Evolutionary conservation across 2,888 invertebrate genomes (phyloP).

Genomic region (Phengaris alcon): DNA sequence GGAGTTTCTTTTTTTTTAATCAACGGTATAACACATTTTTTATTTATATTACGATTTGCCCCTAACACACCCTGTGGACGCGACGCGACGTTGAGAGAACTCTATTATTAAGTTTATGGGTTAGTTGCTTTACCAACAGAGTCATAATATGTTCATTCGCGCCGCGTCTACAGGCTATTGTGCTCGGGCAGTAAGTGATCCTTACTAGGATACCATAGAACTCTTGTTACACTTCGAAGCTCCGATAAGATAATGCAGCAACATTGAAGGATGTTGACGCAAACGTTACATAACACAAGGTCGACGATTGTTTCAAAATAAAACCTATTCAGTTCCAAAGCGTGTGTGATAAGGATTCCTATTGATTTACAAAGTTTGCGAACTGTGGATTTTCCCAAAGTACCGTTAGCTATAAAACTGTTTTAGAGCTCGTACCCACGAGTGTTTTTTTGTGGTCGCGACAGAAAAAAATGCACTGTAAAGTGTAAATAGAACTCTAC

Average conservation of each 20-base stretch:
- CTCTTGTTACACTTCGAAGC: constrained; percentile 17
- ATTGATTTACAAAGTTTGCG: constrained; percentile 15
- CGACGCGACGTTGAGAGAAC: too few relatives aligned
- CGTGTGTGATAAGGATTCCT: constrained; percentile 27
- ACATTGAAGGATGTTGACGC: constrained; percentile 36
- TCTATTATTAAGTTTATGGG: too few relatives aligned
- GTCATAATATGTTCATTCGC: too few relatives aligned
- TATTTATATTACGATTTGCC: too few relatives aligned
- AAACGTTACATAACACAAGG: constrained; percentile 36
- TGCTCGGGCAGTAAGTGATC: background rate
- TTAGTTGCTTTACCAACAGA: too few relatives aligned
- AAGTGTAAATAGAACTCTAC: too few relatives aligned
- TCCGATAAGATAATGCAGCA: constrained; percentile 32
- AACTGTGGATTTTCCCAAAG: background rate
- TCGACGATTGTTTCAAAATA: constrained; percentile 28
- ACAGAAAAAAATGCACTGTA: too few relatives aligned
- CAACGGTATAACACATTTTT: too few relatives aligned
- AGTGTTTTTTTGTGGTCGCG: too few relatives aligned
- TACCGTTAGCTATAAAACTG: background rate
- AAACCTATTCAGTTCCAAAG: constrained; percentile 2
- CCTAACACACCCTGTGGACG: too few relatives aligned
- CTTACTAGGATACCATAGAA: background rate
- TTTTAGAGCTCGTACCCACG: background rate
- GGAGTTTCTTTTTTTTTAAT: too few relatives aligned
- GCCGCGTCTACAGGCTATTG: too few relatives aligned